Conservation (phyloP, 2,113 vertebrate species). For the Oreotrochilus melanogaster region DNA sequence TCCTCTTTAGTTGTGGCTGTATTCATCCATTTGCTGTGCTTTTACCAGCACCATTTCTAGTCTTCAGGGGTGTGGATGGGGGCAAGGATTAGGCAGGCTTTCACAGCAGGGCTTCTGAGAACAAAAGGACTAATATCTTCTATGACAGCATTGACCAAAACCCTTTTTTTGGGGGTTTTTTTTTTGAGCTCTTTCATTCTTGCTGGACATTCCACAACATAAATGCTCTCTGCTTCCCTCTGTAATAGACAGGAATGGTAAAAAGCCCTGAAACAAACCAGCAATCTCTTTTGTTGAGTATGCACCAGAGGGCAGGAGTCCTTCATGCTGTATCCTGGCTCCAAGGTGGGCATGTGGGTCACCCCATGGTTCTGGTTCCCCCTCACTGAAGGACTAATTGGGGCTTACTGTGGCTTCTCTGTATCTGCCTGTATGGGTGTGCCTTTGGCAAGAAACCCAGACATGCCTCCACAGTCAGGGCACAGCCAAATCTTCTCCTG, state of each 20-base stretch:
- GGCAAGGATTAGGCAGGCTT: background rate
- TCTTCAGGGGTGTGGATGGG: background rate
- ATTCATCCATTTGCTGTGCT: background rate
- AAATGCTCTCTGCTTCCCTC: background rate
- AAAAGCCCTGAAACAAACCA: background rate
- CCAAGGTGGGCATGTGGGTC: rapidly evolving
- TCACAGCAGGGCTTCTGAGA: background rate
- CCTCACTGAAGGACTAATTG: background rate
- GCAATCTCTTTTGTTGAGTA: background rate
- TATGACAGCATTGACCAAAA: background rate
- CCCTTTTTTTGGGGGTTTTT: background rate
- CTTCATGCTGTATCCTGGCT: background rate
- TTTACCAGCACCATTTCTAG: background rate
- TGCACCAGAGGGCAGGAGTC: background rate
- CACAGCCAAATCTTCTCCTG: background rate
- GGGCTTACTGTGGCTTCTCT: background rate
- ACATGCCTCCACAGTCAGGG: background rate
- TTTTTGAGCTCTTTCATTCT: background rate
- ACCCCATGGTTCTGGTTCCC: background rate
- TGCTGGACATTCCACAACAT: background rate
- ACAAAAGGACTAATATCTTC: background rate
- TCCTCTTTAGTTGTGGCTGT: background rate
- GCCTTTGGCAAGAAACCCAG: background rate
- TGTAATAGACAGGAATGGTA: background rate
- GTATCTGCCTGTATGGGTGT: background rate